Conservation (phyloP, 2,113 vertebrate genomes). For the Calonectris borealis region DNA sequence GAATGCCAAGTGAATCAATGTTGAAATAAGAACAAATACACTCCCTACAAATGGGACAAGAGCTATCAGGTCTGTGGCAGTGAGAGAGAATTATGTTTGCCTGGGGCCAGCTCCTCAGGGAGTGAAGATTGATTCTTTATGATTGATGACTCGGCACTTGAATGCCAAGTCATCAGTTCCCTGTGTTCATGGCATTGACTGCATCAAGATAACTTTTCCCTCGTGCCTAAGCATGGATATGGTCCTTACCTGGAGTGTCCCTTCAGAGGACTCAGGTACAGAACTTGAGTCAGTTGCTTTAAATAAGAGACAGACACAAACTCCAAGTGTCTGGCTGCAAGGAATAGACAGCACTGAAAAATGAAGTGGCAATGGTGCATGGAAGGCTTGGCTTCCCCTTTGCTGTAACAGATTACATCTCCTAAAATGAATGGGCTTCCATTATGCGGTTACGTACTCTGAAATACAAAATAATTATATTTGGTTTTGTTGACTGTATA, state of each 20-base stretch:
- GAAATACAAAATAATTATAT: not conserved
- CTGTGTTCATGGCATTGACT: constrained; percentile 68
- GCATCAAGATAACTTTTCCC: constrained; percentile 80
- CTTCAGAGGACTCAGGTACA: constrained; percentile 39
- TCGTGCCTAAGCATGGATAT: constrained; percentile 44
- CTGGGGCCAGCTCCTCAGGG: constrained; percentile 73
- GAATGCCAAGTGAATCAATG: constrained; percentile 80
- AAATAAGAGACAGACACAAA: not conserved
- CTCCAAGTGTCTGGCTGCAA: not conserved
- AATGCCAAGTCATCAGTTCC: constrained; percentile 82
- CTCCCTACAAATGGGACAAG: constrained; percentile 73
- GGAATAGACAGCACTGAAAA: not conserved
- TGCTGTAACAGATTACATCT: not conserved
- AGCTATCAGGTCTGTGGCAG: constrained; percentile 75
- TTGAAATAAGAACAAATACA: constrained; percentile 78
- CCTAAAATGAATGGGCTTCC: not conserved
- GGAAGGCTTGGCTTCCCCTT: not conserved
- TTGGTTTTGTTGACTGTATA: not conserved
- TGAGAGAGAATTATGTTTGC: constrained; percentile 79
- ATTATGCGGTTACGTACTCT: not conserved
- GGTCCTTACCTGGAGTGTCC: constrained; percentile 28
- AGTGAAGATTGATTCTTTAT: constrained; percentile 79
- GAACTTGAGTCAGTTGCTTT: not conserved
- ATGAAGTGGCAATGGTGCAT: not conserved
- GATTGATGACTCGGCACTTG: constrained; percentile 78